Evolutionary conservation across 2,113 vertebrate species (phyloP).

Genomic region (Diphyllodes magnificus): DNA sequence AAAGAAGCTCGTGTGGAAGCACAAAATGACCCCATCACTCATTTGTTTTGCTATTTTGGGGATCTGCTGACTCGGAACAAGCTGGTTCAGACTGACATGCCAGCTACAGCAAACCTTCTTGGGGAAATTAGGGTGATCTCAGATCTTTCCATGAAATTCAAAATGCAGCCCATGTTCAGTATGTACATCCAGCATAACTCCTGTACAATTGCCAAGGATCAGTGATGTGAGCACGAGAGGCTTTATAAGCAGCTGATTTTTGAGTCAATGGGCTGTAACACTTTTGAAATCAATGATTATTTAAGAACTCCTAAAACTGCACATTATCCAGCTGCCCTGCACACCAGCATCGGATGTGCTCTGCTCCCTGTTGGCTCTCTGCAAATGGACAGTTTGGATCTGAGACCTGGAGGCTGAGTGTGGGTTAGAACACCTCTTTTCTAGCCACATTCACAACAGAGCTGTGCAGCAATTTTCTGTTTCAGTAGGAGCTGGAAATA

Average conservation of each 20-base stretch:
- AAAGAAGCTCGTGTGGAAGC: not conserved
- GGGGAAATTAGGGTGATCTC: not conserved
- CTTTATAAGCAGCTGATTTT: slow-evolving; percentile 54
- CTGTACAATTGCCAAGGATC: not conserved
- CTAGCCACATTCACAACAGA: not conserved
- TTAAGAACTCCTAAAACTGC: slow-evolving; percentile 63
- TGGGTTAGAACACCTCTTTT: not conserved
- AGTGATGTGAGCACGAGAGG: not conserved
- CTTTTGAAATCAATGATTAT: slow-evolving; percentile 65
- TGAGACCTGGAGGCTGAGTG: not conserved
- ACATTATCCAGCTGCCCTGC: not conserved
- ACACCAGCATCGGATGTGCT: not conserved
- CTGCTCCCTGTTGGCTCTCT: not conserved
- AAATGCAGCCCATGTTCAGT: not conserved
- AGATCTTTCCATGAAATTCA: not conserved
- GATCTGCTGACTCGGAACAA: not conserved
- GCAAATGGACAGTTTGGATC: not conserved
- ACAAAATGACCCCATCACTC: not conserved
- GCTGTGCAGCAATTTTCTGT: not conserved
- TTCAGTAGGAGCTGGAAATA: not conserved
- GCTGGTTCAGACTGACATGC: not conserved
- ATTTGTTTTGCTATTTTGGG: not conserved
- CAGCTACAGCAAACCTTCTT: not conserved
- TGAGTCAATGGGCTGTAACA: slow-evolving; percentile 65
- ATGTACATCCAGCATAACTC: not conserved